These are phyloP conservation scores for Polypterus senegalus DNA, from an alignment of 2,113 vertebrate genomes.

Conservation along the genomic window DNA sequence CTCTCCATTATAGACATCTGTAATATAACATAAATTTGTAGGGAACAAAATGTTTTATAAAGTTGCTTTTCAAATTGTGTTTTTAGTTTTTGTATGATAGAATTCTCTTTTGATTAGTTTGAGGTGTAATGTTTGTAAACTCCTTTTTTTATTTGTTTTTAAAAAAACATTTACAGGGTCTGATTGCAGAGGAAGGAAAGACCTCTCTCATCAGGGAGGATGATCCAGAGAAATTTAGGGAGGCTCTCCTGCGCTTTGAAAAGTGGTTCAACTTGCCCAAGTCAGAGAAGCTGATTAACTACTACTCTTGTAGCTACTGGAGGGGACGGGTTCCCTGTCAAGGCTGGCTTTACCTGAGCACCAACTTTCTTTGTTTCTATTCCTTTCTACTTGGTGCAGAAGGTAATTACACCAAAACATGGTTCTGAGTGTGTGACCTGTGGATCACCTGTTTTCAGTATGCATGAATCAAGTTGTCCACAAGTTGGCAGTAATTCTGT, in stretches of 20 bases:
- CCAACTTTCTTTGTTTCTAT: constrained; percentile 95
- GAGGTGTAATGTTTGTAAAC: constrained; percentile 3
- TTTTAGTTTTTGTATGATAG: not conserved
- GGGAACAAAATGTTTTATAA: not conserved
- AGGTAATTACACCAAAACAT: constrained; percentile 41
- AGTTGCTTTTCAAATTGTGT: too few species aligned
- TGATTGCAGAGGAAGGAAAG: constrained; percentile 91
- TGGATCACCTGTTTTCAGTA: too few species aligned
- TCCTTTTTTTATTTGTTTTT: constrained; percentile 19
- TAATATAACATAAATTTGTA: too few species aligned
- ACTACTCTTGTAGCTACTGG: constrained; percentile 97
- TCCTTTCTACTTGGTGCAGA: constrained; percentile 88
- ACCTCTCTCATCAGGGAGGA: constrained; percentile 71
- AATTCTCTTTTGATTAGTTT: not conserved
- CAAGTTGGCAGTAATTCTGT: too few species aligned
- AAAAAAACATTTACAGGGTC: constrained; percentile 50
- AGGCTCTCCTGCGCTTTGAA: constrained; percentile 83
- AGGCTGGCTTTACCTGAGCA: constrained; percentile 96
- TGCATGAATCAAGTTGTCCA: too few species aligned
- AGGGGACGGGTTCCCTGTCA: constrained; percentile 89
- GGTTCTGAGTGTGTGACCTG: too few species aligned
- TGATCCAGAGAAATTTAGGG: constrained; percentile 88
- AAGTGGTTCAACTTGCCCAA: constrained; percentile 82
- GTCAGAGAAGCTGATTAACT: constrained; percentile 88
- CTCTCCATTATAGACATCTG: too few species aligned